Conservation (phyloP, 2,888 invertebrate species). For the Magallana nippona region DNA sequence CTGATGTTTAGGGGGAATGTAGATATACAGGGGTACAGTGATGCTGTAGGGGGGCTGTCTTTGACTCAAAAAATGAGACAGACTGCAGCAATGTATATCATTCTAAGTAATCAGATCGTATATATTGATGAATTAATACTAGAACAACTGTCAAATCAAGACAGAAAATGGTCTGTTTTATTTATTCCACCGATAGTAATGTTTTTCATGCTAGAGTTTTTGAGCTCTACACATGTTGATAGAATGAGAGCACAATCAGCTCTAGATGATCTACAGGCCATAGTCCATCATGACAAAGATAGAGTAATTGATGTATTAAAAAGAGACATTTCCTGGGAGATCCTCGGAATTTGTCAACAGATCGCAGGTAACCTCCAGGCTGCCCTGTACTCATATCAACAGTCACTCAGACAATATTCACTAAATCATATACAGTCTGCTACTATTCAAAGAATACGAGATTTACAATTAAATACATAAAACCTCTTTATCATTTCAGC, state of each 20-base stretch:
- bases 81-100: background rate
- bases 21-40: background rate
- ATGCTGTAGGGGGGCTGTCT: background rate
- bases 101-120: background rate
- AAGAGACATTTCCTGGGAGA: too few species aligned
- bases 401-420: too few species aligned
- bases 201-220: background rate
- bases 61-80: background rate
- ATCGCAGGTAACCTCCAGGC: too few species aligned
- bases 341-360: too few species aligned
- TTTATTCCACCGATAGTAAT: background rate
- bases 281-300: background rate
- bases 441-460: too few species aligned
- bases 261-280: background rate
- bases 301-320: too few species aligned
- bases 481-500: too few species aligned
- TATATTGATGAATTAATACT: background rate
- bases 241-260: background rate
- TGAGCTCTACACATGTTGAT: too few species aligned
- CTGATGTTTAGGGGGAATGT: background rate
- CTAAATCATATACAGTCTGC: too few species aligned
- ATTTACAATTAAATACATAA: too few species aligned
- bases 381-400: too few species aligned
- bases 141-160: background rate
- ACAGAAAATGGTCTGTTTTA: background rate